Percentiles rank a stretch among this genome's conserved stretches.
Conservation (phyloP, 2,113 vertebrate genomes). For the Archilochus colubris region DNA sequence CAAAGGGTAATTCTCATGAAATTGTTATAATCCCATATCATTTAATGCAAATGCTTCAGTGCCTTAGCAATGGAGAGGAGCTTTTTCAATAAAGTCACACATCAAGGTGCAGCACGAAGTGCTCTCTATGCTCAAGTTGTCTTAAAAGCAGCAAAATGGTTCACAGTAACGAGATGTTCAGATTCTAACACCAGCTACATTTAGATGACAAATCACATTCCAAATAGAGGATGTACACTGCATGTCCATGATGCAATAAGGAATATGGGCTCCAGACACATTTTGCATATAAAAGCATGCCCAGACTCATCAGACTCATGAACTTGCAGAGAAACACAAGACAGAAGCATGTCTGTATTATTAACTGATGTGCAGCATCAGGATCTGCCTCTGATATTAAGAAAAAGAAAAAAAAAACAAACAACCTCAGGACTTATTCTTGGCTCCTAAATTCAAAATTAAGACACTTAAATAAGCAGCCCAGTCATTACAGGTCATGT, state of each 20-base stretch:
- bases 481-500: neutral
- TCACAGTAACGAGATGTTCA: constrained; percentile 48
- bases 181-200: constrained; percentile 64
- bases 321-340: constrained; percentile 54
- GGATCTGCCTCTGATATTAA: neutral
- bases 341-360: neutral
- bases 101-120: constrained; percentile 55
- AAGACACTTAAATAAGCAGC: neutral
- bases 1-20: constrained; percentile 77
- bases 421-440: neutral
- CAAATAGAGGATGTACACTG: constrained; percentile 61
- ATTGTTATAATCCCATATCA: constrained; percentile 69
- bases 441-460: neutral
- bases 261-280: constrained; percentile 61
- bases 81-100: constrained; percentile 70
- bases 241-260: constrained; percentile 47
- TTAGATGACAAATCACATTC: constrained; percentile 71
- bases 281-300: constrained; percentile 68
- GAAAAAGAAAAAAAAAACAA: neutral
- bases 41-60: constrained; percentile 76
- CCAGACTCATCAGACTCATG: constrained; percentile 51
- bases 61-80: constrained; percentile 61
- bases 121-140: constrained; percentile 58
- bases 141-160: constrained; percentile 63
- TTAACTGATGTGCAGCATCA: neutral